These are phyloP conservation scores for Plecturocebus donacophilus DNA, from an alignment of 2,113 vertebrate genomes.

Conservation along the genomic window DNA sequence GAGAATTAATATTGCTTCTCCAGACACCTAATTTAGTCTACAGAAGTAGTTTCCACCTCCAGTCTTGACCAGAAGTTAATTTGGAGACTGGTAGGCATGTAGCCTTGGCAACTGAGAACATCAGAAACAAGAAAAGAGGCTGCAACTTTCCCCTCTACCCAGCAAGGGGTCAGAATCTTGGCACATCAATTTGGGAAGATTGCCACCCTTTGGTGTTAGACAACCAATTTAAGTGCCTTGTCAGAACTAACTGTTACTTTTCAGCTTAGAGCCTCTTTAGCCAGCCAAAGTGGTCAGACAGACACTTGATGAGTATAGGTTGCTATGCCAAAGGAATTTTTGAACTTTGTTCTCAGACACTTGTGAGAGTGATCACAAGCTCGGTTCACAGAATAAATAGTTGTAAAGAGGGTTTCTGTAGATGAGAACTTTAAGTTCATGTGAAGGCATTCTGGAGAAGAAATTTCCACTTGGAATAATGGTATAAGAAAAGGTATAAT, in stretches of 20 bases:
- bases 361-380: background rate
- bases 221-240: background rate
- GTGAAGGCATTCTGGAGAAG: background rate
- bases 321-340: background rate
- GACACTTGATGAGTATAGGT: background rate
- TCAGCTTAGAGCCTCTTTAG: background rate
- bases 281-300: background rate
- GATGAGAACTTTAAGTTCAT: constrained; percentile 15
- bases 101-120: background rate
- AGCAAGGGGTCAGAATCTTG: background rate
- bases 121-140: background rate
- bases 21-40: constrained; percentile 31
- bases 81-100: background rate
- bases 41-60: background rate
- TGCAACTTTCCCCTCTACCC: background rate
- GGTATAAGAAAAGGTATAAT: constrained; percentile 27
- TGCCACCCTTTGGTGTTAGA: background rate
- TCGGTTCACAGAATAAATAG: constrained; percentile 21
- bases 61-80: constrained; percentile 25
- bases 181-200: background rate
- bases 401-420: background rate
- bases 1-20: constrained; percentile 1
- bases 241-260: background rate
- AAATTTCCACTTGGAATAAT: constrained; percentile 25
- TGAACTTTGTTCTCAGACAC: background rate